These are phyloP conservation scores for Maccullochella peelii DNA, from an alignment of 2,113 vertebrate genomes.

Conservation along the genomic window DNA sequence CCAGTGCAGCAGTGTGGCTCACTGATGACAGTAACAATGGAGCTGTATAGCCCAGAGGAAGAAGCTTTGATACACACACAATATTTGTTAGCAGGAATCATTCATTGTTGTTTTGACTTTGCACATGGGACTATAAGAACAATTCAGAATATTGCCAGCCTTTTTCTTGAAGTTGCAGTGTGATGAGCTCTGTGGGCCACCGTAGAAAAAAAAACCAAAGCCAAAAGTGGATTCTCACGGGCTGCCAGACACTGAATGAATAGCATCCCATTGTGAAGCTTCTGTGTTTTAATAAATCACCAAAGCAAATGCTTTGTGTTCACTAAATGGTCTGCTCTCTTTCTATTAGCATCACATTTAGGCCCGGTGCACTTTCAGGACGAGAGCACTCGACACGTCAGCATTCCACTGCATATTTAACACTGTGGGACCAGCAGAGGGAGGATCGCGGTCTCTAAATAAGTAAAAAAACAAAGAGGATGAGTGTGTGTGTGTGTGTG, in stretches of 20 bases:
- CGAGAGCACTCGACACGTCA: conserved; percentile 60
- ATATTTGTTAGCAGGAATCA: background rate
- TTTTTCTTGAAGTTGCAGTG: background rate
- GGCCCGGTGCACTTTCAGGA: conserved; percentile 50
- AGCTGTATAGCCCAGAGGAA: background rate
- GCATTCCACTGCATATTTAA: conserved; percentile 81
- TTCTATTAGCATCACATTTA: conserved; percentile 76
- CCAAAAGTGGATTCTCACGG: conserved; percentile 37
- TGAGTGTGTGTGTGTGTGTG: conserved; percentile 3
- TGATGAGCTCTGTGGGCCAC: background rate
- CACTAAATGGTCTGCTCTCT: conserved; percentile 71
- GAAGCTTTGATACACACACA: background rate
- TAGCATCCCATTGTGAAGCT: conserved; percentile 32
- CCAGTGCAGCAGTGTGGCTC: background rate
- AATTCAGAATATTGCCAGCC: background rate
- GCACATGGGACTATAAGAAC: background rate
- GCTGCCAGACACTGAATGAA: conserved; percentile 32
- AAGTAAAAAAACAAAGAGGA: conserved; percentile 65
- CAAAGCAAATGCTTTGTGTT: conserved; percentile 77
- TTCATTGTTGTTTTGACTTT: background rate
- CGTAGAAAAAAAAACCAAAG: background rate
- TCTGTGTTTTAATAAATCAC: conserved; percentile 72
- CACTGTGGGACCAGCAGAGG: conserved; percentile 29
- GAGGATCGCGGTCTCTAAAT: conserved; percentile 67
- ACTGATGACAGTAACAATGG: background rate